phyloP scores from a whole-genome alignment of 2,113 vertebrate genomes.

The Albula goreensis region DNA sequence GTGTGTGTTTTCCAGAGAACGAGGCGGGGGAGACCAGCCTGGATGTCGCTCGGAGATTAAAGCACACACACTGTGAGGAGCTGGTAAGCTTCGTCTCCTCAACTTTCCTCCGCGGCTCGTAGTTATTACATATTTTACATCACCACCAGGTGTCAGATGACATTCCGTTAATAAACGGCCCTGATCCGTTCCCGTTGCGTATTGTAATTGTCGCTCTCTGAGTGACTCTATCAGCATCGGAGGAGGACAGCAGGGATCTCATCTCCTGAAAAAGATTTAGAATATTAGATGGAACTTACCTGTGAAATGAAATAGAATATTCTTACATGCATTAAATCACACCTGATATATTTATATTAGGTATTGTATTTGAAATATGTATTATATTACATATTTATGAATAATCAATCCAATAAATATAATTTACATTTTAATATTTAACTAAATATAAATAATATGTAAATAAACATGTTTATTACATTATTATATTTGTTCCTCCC shows the following conservation, averaged over 20 bases:
- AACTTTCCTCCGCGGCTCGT: not conserved
- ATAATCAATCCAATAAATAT: too few relatives aligned
- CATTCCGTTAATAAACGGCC: not conserved
- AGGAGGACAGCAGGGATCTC: not conserved
- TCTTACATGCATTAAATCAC: too few relatives aligned
- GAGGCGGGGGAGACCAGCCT: slow-evolving; percentile 57
- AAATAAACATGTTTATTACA: too few relatives aligned
- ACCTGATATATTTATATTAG: too few relatives aligned
- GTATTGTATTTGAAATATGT: too few relatives aligned
- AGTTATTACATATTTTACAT: not conserved
- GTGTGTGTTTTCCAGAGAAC: slow-evolving; percentile 55
- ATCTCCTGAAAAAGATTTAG: not conserved
- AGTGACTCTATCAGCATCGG: not conserved
- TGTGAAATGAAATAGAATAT: not conserved
- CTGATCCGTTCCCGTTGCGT: too few relatives aligned
- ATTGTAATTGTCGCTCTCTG: not conserved
- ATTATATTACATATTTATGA: too few relatives aligned
- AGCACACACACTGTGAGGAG: slow-evolving; percentile 62
- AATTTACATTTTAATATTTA: too few relatives aligned
- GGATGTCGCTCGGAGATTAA: slow-evolving; percentile 60
- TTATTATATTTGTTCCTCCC: too few relatives aligned
- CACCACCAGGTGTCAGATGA: not conserved
- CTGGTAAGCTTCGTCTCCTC: slow-evolving; percentile 53
- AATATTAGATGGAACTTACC: not conserved
- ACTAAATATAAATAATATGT: too few relatives aligned